Evolutionary conservation across 2,888 invertebrate species (phyloP), one percentile per base, ranked within the genome.

Genomic region (Eilema sororculum): DNA sequence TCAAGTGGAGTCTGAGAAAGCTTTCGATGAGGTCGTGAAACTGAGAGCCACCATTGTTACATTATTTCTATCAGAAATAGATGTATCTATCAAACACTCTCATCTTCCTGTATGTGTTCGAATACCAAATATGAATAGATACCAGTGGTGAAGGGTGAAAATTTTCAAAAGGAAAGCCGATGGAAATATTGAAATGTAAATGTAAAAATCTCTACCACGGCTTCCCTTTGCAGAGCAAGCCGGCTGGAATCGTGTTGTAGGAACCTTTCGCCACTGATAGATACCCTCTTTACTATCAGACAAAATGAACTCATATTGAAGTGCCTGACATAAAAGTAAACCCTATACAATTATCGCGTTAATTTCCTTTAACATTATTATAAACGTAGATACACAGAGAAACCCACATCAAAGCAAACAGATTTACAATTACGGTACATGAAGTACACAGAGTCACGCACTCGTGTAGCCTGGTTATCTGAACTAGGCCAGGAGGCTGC

Each of bases 401-500:
- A 52, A 52, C 52, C 9, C 52, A 52, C 52, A 52, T 9, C 52
- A 12, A 58, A 33, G 37, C 57, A 52, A 30, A 63, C 25, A 60
- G 64, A 63, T 58, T 62, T 69, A 69, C 64, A 77, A 71, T 67
- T 58, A 56, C 25, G 57, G 33, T 22, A 57, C 56, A 24, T n/a
- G 30, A 62, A 67, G 71, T 72, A 57, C 41, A 71, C 24, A 76
- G 56, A 67, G 24, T 60, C 78, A 65, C 52, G 69, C 66, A 71
- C 68, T 62, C 69, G 70, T 78, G 73, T 74, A 74, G 77, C 75
- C 81, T 79, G 77, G 80, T 79, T 81, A 82, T 71, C 80, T 68
- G 78, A 87, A 85, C 76, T 86, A 78, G 87, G 85, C 76, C 90
- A 84, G 76, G 84, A 81, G 82, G 82, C 80, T 82, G 83, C 60